Percentiles rank a stretch among this genome's conserved stretches.
These are phyloP conservation scores for Nycteola revayana DNA, from an alignment of 2,888 invertebrate species.

Conservation along the genomic window DNA sequence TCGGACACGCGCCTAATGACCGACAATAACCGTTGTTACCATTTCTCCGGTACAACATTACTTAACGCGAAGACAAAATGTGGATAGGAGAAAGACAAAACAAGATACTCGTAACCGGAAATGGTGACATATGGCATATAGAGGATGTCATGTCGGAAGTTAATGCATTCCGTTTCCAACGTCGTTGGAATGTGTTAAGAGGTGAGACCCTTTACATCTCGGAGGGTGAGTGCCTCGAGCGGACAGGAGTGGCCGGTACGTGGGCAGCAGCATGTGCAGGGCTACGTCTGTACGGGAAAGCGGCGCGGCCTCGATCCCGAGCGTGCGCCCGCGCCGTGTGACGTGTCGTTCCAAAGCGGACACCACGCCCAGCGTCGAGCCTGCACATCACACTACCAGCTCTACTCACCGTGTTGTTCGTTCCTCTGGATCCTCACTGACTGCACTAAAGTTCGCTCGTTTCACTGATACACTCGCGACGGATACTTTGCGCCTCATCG, in stretches of 20 bases:
- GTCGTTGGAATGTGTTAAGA: too few relatives aligned
- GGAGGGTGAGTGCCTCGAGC: neutral
- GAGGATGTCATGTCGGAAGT: too few relatives aligned
- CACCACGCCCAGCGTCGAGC: neutral
- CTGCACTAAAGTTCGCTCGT: constrained; percentile 24
- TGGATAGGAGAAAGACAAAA: neutral
- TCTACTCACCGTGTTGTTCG: constrained; percentile 32
- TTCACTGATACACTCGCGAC: constrained; percentile 54
- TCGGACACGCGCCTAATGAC: constrained; percentile 23
- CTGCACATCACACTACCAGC: constrained; percentile 8
- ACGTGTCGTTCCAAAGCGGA: constrained; percentile 27
- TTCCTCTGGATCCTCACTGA: constrained; percentile 21
- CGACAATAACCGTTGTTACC: constrained; percentile 20
- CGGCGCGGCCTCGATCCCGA: constrained; percentile 48
- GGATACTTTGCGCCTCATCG: constrained; percentile 58
- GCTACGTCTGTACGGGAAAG: constrained; percentile 43
- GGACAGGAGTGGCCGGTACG: constrained; percentile 13
- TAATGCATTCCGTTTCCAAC: neutral
- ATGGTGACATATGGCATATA: too few relatives aligned
- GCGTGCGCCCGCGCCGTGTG: constrained; percentile 39
- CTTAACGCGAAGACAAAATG: too few relatives aligned
- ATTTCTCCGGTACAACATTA: constrained; percentile 4
- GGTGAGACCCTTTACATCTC: neutral
- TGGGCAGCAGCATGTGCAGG: constrained; percentile 19
- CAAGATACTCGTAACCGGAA: too few relatives aligned